A percentile compares a stretch with the other conserved stretches of the same genome.
phyloP scores from a whole-genome alignment of 2,797 vertebrate genomes.

The Megalops cyprinoides region DNA sequence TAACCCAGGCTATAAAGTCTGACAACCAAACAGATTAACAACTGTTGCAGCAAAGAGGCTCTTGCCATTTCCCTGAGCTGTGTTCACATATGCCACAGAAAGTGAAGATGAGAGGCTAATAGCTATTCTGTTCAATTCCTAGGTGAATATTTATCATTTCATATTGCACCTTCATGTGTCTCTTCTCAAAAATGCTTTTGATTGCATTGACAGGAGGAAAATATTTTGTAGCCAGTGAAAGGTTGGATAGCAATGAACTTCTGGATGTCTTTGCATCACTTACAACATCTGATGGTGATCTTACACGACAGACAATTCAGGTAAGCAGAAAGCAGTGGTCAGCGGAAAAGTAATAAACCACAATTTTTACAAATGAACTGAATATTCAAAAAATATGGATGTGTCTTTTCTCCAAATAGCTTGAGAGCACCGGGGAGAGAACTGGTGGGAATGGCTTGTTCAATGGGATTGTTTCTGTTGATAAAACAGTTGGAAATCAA shows the following conservation, averaged over 20 bases:
- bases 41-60: too few species aligned
- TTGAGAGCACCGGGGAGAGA: slow-evolving; percentile 55
- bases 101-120: too few species aligned
- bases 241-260: slow-evolving; percentile 54
- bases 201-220: slow-evolving; percentile 61
- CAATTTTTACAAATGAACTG: background rate
- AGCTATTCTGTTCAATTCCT: too few species aligned
- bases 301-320: slow-evolving; percentile 61
- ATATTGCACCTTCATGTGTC: too few species aligned
- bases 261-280: slow-evolving; percentile 66
- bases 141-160: too few species aligned
- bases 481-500: slow-evolving; percentile 60
- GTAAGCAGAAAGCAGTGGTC: slow-evolving; percentile 48
- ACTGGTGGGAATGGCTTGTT: slow-evolving; percentile 44
- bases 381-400: background rate
- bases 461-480: slow-evolving; percentile 53
- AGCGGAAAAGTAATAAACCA: background rate
- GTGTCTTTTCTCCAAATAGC: slow-evolving; percentile 47
- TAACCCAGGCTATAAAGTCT: too few species aligned
- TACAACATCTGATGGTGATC: slow-evolving; percentile 56
- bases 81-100: too few species aligned
- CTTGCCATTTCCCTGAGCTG: too few species aligned
- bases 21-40: too few species aligned
- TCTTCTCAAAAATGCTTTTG: too few species aligned
- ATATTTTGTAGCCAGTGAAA: slow-evolving; percentile 58